A percentile compares a stretch with the other conserved stretches of the same genome.
These are phyloP conservation scores for Myopa tessellatipennis DNA, from an alignment of 2,888 invertebrate species.

Conservation along the genomic window DNA sequence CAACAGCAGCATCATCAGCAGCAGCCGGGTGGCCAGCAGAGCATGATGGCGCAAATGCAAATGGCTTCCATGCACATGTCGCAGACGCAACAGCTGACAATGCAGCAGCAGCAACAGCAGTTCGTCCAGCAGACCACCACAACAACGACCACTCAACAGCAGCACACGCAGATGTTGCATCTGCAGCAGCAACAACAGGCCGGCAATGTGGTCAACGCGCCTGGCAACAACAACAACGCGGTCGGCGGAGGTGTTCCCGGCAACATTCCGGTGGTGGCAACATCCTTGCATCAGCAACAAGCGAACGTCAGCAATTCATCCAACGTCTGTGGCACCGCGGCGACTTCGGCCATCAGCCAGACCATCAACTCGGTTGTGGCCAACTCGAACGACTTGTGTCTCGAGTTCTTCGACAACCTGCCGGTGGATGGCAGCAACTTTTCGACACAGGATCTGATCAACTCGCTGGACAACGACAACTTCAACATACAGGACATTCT, in stretches of 20 bases:
- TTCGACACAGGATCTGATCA: slow-evolving; percentile 84
- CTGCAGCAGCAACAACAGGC: slow-evolving; percentile 61
- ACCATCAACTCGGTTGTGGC: slow-evolving; percentile 67
- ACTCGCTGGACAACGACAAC: slow-evolving; percentile 82
- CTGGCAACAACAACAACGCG: slow-evolving; percentile 46
- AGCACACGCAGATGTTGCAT: slow-evolving; percentile 65
- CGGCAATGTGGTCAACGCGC: slow-evolving; percentile 36
- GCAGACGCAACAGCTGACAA: slow-evolving; percentile 75
- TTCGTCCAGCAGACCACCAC: slow-evolving; percentile 63
- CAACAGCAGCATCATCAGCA: slow-evolving; percentile 44
- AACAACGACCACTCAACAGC: slow-evolving; percentile 62
- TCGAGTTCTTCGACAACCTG: slow-evolving; percentile 88
- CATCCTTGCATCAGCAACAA: slow-evolving; percentile 46
- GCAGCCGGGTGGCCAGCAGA: slow-evolving; percentile 42
- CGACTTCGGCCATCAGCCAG: slow-evolving; percentile 64
- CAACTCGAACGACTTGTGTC: slow-evolving; percentile 76
- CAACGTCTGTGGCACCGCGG: slow-evolving; percentile 51
- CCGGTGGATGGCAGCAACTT: slow-evolving; percentile 81
- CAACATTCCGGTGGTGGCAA: slow-evolving; percentile 43
- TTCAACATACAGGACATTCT: slow-evolving; percentile 78
- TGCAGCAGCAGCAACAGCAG: slow-evolving; percentile 69
- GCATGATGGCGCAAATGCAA: slow-evolving; percentile 68
- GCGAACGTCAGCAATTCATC: slow-evolving; percentile 43
- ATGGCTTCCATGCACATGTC: slow-evolving; percentile 78
- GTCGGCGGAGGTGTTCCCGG: slow-evolving; percentile 41